Evolutionary conservation across 64 coral and sea anemone genomes (phyloP).

Genomic region (Astreopora myriophthalma): DNA sequence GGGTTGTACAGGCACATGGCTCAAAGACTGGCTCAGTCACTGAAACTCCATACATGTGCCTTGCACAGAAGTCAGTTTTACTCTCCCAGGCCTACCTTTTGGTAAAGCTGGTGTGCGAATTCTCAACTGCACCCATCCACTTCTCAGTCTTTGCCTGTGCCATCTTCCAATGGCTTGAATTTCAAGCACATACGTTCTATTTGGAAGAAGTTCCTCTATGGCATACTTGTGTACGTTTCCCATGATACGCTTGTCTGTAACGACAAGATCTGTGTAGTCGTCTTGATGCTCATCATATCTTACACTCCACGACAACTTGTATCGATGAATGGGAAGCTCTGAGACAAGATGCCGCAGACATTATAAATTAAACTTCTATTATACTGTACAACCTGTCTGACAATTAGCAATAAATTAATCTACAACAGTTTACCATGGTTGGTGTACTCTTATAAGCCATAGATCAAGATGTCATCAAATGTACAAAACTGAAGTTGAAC

Average conservation of each 20-base stretch:
- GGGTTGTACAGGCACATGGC: too few species aligned
- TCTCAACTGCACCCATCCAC: background rate
- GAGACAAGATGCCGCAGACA: background rate
- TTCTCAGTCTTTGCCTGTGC: background rate
- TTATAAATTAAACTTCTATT: background rate
- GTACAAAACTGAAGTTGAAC: too few species aligned
- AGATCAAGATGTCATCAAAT: too few species aligned
- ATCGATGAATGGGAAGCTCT: conserved; percentile 11
- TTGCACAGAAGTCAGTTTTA: background rate
- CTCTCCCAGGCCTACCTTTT: background rate
- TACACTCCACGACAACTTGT: conserved; percentile 32
- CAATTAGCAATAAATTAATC: background rate
- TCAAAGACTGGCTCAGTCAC: too few species aligned
- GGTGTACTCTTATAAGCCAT: too few species aligned
- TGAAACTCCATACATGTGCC: too few species aligned
- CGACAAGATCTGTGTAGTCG: background rate
- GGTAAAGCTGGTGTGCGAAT: conserved; percentile 4
- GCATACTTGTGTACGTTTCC: background rate
- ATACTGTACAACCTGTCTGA: too few species aligned
- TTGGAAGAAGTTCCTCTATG: background rate
- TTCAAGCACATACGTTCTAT: conserved; percentile 36
- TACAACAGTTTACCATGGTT: too few species aligned
- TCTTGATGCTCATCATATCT: background rate
- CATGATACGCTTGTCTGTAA: background rate
- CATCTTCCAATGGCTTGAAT: conserved; percentile 16